Conservation (phyloP, 2,113 vertebrate species). For the Sorex araneus region DNA sequence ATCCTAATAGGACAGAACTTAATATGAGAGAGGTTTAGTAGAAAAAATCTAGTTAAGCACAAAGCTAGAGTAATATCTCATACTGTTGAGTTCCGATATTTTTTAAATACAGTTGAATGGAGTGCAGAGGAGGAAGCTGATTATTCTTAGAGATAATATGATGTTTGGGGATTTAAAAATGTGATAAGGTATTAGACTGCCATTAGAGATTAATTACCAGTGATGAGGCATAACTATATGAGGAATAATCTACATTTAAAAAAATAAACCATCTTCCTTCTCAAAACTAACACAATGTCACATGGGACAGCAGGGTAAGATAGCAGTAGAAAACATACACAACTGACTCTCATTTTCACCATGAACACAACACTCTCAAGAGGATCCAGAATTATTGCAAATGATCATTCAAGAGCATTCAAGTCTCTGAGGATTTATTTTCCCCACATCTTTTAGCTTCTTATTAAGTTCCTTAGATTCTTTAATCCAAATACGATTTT, state of each 20-base stretch:
- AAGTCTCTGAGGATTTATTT: conserved; percentile 40
- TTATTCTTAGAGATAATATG: not conserved
- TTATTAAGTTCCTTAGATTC: conserved; percentile 44
- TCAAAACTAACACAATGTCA: conserved; percentile 2
- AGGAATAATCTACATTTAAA: not conserved
- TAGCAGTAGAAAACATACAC: not conserved
- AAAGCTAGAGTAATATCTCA: not conserved
- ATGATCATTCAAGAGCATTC: not conserved
- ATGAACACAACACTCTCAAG: not conserved
- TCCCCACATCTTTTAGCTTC: conserved; percentile 29
- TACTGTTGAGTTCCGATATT: not conserved
- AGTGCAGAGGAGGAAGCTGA: not conserved
- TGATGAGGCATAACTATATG: not conserved
- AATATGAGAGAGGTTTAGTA: not conserved
- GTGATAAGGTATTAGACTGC: not conserved
- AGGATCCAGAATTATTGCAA: not conserved
- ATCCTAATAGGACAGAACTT: too few relatives aligned
- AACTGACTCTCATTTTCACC: not conserved
- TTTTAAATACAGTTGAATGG: not conserved
- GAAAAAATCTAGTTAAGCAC: not conserved
- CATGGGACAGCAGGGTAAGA: not conserved
- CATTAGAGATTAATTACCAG: not conserved
- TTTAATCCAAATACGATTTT: conserved; percentile 66
- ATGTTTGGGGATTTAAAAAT: not conserved
- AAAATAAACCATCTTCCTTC: conserved; percentile 10